phyloP scores from a whole-genome alignment of 2,113 vertebrate genomes.

The Eclectus roratus region DNA sequence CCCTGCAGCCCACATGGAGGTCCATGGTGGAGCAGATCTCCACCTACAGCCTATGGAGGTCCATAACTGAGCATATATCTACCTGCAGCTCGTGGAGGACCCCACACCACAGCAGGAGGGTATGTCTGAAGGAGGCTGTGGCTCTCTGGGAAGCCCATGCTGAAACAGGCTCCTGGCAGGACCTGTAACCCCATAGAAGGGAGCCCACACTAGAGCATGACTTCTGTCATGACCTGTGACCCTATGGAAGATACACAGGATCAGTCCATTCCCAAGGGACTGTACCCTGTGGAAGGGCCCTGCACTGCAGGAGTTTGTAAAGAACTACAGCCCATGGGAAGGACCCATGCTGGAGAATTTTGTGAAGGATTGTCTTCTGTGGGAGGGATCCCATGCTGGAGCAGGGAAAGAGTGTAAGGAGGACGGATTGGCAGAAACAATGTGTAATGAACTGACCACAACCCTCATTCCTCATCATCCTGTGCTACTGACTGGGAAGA shows the following conservation, averaged over 20 bases:
- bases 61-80: no score
- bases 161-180: neutral
- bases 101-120: neutral
- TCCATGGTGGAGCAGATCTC: no score
- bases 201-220: neutral
- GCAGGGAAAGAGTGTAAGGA: neutral
- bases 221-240: neutral
- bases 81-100: neutral
- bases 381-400: neutral
- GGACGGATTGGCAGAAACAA: neutral
- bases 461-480: neutral
- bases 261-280: neutral
- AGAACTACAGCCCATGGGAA: neutral
- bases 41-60: neutral
- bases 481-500: neutral
- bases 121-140: neutral
- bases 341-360: neutral
- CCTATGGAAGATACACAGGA: neutral
- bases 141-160: rapidly evolving
- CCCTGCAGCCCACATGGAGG: neutral
- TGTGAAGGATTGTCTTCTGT: neutral
- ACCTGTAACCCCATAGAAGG: neutral
- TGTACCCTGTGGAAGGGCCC: neutral
- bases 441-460: neutral
- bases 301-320: neutral